Evolutionary conservation across 2,797 vertebrate genomes (phyloP).

Genomic region (Liasis olivaceus): DNA sequence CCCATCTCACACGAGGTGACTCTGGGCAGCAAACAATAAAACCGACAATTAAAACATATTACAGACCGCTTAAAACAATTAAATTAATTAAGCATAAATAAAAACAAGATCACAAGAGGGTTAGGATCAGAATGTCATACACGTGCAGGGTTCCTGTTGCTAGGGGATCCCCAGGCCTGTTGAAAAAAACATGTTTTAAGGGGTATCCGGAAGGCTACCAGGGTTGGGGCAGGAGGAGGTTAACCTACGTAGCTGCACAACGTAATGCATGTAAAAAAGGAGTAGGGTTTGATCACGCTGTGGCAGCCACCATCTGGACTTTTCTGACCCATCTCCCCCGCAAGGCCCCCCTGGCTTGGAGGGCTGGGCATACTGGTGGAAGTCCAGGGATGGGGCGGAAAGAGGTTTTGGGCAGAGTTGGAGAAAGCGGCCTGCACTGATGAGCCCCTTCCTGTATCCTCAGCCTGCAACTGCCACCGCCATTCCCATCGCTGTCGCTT

Average conservation of each 20-base stretch:
- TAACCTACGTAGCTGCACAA: not conserved
- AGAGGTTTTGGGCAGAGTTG: not conserved
- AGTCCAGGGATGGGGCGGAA: not conserved
- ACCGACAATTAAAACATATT: not conserved
- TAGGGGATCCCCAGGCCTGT: not conserved
- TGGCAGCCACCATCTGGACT: not conserved
- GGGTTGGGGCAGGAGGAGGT: not conserved
- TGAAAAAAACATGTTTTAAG: not conserved
- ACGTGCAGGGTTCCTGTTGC: not conserved
- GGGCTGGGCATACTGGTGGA: not conserved
- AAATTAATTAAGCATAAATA: not conserved
- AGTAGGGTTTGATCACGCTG: not conserved
- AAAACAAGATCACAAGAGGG: not conserved
- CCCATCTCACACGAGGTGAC: not conserved
- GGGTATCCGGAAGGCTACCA: not conserved
- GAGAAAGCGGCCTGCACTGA: not conserved
- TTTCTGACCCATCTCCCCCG: not conserved
- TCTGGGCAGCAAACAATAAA: no score
- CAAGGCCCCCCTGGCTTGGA: not conserved
- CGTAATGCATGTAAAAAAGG: not conserved
- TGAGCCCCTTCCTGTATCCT: not conserved
- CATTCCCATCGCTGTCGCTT: slow-evolving; percentile 89
- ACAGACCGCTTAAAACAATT: not conserved
- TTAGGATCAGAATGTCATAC: not conserved
- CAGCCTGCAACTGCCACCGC: slow-evolving; percentile 87